Evolutionary conservation across 1,140 invertebrate species (phyloP), one percentile per base, ranked within the genome.

Genomic region (Halesus radiatus): DNA sequence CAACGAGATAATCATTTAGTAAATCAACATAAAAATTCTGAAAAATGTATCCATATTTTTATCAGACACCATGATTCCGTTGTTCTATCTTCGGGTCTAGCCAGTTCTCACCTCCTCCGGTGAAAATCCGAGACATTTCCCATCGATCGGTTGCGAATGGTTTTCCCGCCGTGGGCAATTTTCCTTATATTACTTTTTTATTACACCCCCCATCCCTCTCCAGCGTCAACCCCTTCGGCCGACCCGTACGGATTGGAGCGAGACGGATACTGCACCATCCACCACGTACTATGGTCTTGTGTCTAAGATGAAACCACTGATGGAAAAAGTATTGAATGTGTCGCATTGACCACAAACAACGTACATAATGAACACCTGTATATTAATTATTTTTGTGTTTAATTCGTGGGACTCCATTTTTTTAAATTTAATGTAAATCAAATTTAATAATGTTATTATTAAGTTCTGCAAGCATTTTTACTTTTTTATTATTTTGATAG

Each of bases 121-220:
- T 26, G 58, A 75, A 80, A 81, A 81, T 79, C 74, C 74, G 78
- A 77, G 78, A 78, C 80, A 29, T 79, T 79, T 74, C 29, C 58
- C 73, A 80, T 81, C 82, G 80, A 83, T 80, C 80, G 82, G 80
- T 83, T 80, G 74, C 77, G 80, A 80, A 81, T 81, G 82, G 80
- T 81, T 81, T 81, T 80, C 64, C 77, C 74, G 78, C 82, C 80
- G 76, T 72, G 75, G 68, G 82, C 82, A 83, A 83, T 83, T 79
- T 81, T 79, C 82, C 82, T 83, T 83, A 80, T 83, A 83, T 83
- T 83, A 81, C 82, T 83, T 83, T 83, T 83, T 83, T 83, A 83
- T 83, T 81, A 80, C 74, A 52, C 26, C 62, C 73, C 26, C 58
- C 26, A 18, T 79, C 78, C 62, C 78, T 73, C 3, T 78, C 52